phyloP scores from a whole-genome alignment of 2,888 invertebrate genomes.

The Ectobius pallidus region DNA sequence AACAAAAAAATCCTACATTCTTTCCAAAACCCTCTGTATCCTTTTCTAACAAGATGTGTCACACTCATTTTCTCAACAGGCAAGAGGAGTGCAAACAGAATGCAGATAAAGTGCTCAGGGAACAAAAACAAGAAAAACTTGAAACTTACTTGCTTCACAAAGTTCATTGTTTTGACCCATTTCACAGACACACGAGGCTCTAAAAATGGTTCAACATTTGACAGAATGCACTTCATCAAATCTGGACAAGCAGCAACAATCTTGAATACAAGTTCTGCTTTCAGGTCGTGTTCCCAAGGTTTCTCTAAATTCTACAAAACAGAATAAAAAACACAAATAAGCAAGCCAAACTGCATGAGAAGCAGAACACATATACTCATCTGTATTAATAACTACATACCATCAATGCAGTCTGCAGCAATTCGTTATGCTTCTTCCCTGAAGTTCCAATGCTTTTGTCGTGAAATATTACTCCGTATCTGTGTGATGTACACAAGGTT shows the following conservation, averaged over 20 bases:
- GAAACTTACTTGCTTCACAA: slow-evolving; percentile 49
- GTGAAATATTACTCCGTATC: slow-evolving; percentile 76
- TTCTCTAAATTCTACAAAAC: slow-evolving; percentile 36
- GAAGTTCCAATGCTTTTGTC: slow-evolving; percentile 63
- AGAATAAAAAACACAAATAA: slow-evolving; percentile 9
- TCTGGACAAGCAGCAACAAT: slow-evolving; percentile 43
- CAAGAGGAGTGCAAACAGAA: no score
- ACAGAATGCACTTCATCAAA: slow-evolving; percentile 67
- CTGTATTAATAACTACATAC: no score
- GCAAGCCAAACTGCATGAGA: no score
- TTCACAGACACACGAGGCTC: slow-evolving; percentile 58
- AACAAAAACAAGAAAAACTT: no score
- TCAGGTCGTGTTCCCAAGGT: slow-evolving; percentile 41
- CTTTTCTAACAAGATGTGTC: no score
- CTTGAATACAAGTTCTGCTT: slow-evolving; percentile 37
- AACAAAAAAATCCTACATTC: no score
- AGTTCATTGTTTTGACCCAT: slow-evolving; percentile 49
- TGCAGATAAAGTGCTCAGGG: no score
- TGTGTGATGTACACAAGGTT: slow-evolving; percentile 76
- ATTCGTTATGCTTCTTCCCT: slow-evolving; percentile 36
- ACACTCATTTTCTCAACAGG: no score
- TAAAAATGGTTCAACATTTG: slow-evolving; percentile 64
- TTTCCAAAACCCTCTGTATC: no score
- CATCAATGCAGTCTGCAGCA: slow-evolving; percentile 36
- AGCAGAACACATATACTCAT: no score